Percentiles rank a stretch among this genome's conserved stretches.
Evolutionary conservation across 1,140 invertebrate species (phyloP).

Genomic region (Listronotus bonariensis): DNA sequence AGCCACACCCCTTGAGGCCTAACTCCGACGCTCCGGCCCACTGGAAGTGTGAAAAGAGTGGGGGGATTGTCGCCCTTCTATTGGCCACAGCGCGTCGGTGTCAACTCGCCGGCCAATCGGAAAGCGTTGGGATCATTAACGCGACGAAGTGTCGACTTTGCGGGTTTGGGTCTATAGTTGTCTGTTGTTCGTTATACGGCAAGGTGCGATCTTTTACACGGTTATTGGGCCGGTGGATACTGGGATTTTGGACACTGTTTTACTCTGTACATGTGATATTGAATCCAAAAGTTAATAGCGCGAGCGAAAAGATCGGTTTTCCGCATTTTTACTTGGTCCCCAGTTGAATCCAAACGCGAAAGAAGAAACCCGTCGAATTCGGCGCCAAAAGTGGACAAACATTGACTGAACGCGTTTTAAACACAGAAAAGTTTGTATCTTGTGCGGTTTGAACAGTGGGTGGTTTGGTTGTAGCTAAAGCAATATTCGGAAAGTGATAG

Average conservation of each 20-base stretch:
- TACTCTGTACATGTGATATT: slow-evolving; percentile 7
- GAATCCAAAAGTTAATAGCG: no score
- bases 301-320: no score
- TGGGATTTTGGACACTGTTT: slow-evolving; percentile 9
- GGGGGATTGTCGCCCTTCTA: slow-evolving; percentile 50
- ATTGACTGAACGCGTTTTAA: no score
- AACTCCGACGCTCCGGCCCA: slow-evolving; percentile 53
- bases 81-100: slow-evolving; percentile 44
- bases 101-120: slow-evolving; percentile 46
- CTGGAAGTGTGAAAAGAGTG: slow-evolving; percentile 53
- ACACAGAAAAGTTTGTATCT: no score
- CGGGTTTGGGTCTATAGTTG: slow-evolving; percentile 51
- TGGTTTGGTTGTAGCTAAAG: not conserved
- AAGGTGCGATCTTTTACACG: slow-evolving; percentile 52
- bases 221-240: slow-evolving; percentile 13
- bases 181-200: slow-evolving; percentile 50
- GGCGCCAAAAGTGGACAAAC: no score
- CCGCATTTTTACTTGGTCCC: no score
- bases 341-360: no score
- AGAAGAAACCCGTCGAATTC: no score
- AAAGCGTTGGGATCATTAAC: slow-evolving; percentile 52
- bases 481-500: not conserved
- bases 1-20: slow-evolving; percentile 54
- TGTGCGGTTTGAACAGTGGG: not conserved
- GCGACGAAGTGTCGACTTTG: slow-evolving; percentile 48